These are phyloP conservation scores for Orthosia incerta DNA, from an alignment of 2,888 invertebrate genomes.

Conservation along the genomic window DNA sequence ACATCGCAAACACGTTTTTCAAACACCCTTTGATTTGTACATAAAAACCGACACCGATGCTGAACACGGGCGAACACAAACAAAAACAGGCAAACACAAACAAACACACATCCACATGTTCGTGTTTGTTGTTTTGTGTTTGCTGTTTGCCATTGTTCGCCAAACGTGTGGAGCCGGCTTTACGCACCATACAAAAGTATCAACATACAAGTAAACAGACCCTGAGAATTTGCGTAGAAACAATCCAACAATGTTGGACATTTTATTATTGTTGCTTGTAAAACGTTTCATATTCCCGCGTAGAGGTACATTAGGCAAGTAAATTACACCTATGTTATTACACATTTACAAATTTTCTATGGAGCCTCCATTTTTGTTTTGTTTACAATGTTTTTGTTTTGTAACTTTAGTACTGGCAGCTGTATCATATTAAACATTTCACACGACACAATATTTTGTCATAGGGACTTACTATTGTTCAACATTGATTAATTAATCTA, in stretches of 20 bases:
- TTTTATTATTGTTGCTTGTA: constrained; percentile 15
- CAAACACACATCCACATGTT: too few relatives aligned
- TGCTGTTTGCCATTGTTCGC: too few relatives aligned
- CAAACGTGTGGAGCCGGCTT: too few relatives aligned
- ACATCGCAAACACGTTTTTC: too few relatives aligned
- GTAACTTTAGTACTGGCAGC: background rate
- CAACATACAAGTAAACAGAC: constrained; percentile 7
- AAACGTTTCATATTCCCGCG: constrained; percentile 26
- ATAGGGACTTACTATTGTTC: background rate
- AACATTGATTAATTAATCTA: background rate
- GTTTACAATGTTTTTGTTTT: constrained; percentile 11
- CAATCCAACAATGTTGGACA: constrained; percentile 12
- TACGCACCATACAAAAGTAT: too few relatives aligned
- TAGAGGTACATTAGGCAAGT: background rate
- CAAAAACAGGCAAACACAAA: too few relatives aligned
- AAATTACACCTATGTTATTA: constrained; percentile 27
- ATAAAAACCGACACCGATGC: too few relatives aligned
- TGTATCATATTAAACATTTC: constrained; percentile 1
- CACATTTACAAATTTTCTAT: constrained; percentile 9
- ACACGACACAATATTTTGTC: background rate
- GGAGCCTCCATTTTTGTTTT: constrained; percentile 13
- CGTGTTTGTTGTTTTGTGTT: too few relatives aligned
- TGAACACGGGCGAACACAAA: too few relatives aligned
- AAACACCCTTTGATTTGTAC: too few relatives aligned
- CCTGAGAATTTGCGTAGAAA: constrained; percentile 22